A percentile compares a stretch with the other conserved stretches of the same genome.
phyloP scores from a whole-genome alignment of 2,113 vertebrate species.

The Otocyon megalotis region DNA sequence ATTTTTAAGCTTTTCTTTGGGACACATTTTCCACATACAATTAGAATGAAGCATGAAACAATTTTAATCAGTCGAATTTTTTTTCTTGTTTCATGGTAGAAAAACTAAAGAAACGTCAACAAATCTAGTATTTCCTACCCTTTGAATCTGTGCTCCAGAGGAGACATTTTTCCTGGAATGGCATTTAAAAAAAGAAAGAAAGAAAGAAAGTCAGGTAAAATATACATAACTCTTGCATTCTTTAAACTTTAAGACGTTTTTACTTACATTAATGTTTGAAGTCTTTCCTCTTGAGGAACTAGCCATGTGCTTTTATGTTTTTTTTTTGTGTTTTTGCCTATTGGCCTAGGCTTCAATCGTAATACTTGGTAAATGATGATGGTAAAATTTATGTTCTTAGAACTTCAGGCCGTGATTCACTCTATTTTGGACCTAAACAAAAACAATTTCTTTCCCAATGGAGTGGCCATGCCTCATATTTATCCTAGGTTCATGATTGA shows the following conservation, averaged over 20 bases:
- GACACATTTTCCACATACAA: background rate
- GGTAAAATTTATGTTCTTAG: background rate
- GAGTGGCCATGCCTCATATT: background rate
- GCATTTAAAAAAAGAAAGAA: background rate
- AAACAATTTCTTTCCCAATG: background rate
- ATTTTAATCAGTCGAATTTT: background rate
- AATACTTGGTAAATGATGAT: constrained; percentile 12
- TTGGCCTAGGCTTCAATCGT: background rate
- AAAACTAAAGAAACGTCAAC: constrained; percentile 14
- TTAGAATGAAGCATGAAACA: background rate
- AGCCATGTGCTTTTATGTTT: background rate
- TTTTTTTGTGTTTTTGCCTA: background rate
- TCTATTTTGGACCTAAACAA: constrained; percentile 27
- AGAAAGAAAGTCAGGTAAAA: background rate
- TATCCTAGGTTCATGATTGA: background rate
- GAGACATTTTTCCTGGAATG: constrained; percentile 19
- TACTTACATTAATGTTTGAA: constrained; percentile 42
- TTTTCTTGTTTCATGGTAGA: constrained; percentile 36
- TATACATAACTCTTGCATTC: background rate
- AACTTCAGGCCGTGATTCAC: background rate
- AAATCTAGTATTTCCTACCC: constrained; percentile 60
- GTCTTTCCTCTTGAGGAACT: constrained; percentile 19
- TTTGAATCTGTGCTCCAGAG: constrained; percentile 31
- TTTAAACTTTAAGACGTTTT: background rate
- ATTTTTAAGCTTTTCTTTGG: background rate